Percentiles rank a stretch among this genome's conserved stretches.
Evolutionary conservation across 2,888 invertebrate genomes (phyloP).

Genomic region (Entomobrya proxima): DNA sequence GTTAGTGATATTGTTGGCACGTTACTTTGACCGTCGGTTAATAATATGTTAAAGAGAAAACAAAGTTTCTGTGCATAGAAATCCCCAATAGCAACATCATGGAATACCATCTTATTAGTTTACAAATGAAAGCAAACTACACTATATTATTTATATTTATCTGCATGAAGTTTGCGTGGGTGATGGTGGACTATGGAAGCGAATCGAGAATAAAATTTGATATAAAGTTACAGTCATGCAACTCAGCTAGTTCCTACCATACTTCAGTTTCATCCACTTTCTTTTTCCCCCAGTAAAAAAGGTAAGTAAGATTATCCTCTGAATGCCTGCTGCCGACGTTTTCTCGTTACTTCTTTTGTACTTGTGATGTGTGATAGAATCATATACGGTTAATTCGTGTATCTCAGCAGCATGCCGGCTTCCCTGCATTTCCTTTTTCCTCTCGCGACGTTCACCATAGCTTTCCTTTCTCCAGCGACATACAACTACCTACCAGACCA

Average conservation of each 20-base stretch:
- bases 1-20: too few relatives aligned
- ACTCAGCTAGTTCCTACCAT: conserved; percentile 19
- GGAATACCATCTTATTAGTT: too few relatives aligned
- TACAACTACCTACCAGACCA: neutral
- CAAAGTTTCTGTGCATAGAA: too few relatives aligned
- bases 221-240: conserved; percentile 41
- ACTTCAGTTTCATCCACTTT: conserved; percentile 32
- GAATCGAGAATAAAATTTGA: conserved; percentile 38
- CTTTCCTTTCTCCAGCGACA: neutral
- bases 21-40: too few relatives aligned
- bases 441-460: neutral
- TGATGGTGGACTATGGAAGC: too few relatives aligned
- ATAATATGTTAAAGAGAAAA: too few relatives aligned
- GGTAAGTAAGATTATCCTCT: conserved; percentile 43
- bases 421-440: neutral
- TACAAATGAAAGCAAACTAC: too few relatives aligned
- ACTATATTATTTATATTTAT: too few relatives aligned
- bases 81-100: too few relatives aligned
- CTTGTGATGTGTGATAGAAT: conserved; percentile 13
- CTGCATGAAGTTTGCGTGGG: too few relatives aligned
- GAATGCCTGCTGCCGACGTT: neutral
- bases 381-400: conserved; percentile 40
- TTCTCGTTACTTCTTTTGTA: neutral
- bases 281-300: neutral
- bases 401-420: conserved; percentile 21